Evolutionary conservation across 1,140 invertebrate species (phyloP).

Genomic region (Calycopis cecrops): DNA sequence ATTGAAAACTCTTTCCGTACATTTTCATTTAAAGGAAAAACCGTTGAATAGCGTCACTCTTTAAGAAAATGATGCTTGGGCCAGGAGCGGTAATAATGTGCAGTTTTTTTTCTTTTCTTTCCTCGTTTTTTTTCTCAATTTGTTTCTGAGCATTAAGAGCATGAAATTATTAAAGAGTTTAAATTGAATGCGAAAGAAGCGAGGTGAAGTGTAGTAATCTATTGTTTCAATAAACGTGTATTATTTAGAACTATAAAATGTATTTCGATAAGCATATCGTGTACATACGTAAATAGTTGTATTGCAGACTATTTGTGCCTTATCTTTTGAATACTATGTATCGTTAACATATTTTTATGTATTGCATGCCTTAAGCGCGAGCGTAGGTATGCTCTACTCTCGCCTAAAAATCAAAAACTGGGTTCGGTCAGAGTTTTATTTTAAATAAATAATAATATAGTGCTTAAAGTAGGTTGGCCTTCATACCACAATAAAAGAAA

Average conservation of each 20-base stretch:
- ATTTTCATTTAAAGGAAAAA: conserved; percentile 13
- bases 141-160: conserved; percentile 13
- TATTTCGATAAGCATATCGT: too few species aligned
- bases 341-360: too few species aligned
- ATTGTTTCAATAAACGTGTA: background rate
- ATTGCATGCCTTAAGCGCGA: too few species aligned
- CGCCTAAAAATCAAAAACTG: too few species aligned
- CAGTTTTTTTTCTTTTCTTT: background rate
- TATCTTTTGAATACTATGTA: too few species aligned
- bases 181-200: background rate
- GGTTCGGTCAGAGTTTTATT: too few species aligned
- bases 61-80: conserved; percentile 14
- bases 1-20: conserved; percentile 2
- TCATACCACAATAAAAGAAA: too few species aligned
- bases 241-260: background rate
- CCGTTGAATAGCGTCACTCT: conserved; percentile 14
- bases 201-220: background rate
- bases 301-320: too few species aligned
- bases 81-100: conserved; percentile 10
- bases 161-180: conserved; percentile 9
- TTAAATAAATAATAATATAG: too few species aligned
- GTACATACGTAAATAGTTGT: too few species aligned
- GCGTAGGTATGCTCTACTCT: too few species aligned
- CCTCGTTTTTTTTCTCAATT: conserved; percentile 8
- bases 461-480: too few species aligned